Evolutionary conservation across 2,113 vertebrate genomes (phyloP).

Genomic region (Takifugu flavidus): DNA sequence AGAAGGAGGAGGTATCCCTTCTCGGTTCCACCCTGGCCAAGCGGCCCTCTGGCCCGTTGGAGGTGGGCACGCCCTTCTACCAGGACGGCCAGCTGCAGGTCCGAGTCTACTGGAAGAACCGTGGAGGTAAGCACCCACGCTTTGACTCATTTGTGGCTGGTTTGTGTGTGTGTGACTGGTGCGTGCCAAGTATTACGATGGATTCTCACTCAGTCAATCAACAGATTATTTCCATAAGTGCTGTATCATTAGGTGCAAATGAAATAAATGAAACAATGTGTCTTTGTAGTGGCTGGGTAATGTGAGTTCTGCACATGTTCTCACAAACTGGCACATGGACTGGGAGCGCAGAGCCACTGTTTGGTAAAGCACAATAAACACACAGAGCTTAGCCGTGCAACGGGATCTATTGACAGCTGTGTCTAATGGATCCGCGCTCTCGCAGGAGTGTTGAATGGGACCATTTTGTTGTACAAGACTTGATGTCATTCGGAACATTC

Average conservation of each 20-base stretch:
- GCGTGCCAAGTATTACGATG: slow-evolving; percentile 40
- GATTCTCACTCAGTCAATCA: slow-evolving; percentile 39
- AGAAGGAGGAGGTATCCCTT: slow-evolving; percentile 72
- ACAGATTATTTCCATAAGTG: slow-evolving; percentile 23
- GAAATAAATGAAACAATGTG: slow-evolving; percentile 51
- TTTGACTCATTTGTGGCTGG: too few relatives aligned
- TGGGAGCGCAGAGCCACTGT: slow-evolving; percentile 50
- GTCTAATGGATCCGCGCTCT: slow-evolving; percentile 60
- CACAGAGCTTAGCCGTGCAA: slow-evolving; percentile 17
- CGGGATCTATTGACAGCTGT: slow-evolving; percentile 70
- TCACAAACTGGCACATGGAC: slow-evolving; percentile 35
- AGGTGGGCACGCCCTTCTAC: slow-evolving; percentile 89
- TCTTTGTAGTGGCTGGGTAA: slow-evolving; percentile 49
- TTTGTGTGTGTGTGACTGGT: slow-evolving; percentile 29
- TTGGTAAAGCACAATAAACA: slow-evolving; percentile 71
- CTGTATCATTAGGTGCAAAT: slow-evolving; percentile 42
- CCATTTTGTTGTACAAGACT: slow-evolving; percentile 59
- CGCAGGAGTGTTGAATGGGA: slow-evolving; percentile 30
- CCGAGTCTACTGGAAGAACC: slow-evolving; percentile 94
- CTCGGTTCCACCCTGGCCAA: slow-evolving; percentile 72
- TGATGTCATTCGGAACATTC: slow-evolving; percentile 55
- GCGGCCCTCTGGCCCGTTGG: slow-evolving; percentile 77
- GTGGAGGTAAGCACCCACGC: slow-evolving; percentile 75
- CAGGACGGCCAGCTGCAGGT: slow-evolving; percentile 89
- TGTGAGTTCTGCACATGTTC: slow-evolving; percentile 17